These are phyloP conservation scores for Gryllus bimaculatus DNA, from an alignment of 1,140 invertebrate species.

Conservation along the genomic window DNA sequence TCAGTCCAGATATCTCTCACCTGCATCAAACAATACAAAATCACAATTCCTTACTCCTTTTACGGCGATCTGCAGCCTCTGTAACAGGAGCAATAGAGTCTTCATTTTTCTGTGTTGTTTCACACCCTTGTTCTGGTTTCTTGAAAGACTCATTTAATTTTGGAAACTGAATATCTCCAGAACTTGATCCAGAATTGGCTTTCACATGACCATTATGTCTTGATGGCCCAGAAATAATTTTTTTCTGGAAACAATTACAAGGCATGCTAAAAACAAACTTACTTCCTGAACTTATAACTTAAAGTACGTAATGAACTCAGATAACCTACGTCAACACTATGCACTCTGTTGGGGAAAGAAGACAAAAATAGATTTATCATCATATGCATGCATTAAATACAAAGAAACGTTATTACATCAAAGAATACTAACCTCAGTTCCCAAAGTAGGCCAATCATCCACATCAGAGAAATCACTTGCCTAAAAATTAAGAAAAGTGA, in stretches of 20 bases:
- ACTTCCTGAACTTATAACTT: background rate
- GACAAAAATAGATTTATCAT: background rate
- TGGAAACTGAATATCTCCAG: background rate
- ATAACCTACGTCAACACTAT: background rate
- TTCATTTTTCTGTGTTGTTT: background rate
- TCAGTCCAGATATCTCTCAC: too few relatives aligned
- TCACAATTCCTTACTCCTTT: slow-evolving; percentile 9
- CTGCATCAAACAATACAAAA: too few relatives aligned
- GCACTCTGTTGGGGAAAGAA: slow-evolving; percentile 6
- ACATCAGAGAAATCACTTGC: slow-evolving; percentile 61
- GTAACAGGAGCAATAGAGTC: background rate
- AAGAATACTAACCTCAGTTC: slow-evolving; percentile 15
- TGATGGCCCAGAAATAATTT: background rate
- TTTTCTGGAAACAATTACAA: background rate
- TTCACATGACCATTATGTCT: slow-evolving; percentile 18
- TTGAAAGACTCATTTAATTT: background rate
- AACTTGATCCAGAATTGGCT: background rate
- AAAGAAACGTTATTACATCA: background rate
- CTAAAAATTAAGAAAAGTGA: slow-evolving; percentile 37
- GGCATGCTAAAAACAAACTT: background rate
- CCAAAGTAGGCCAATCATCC: slow-evolving; percentile 68
- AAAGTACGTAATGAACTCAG: background rate
- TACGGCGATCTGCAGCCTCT: slow-evolving; percentile 18
- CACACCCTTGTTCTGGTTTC: background rate
- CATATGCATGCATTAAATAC: background rate